Percentiles rank a stretch among this genome's conserved stretches.
Conservation (phyloP, 2,797 vertebrate species). For the Takifugu rubripes region DNA sequence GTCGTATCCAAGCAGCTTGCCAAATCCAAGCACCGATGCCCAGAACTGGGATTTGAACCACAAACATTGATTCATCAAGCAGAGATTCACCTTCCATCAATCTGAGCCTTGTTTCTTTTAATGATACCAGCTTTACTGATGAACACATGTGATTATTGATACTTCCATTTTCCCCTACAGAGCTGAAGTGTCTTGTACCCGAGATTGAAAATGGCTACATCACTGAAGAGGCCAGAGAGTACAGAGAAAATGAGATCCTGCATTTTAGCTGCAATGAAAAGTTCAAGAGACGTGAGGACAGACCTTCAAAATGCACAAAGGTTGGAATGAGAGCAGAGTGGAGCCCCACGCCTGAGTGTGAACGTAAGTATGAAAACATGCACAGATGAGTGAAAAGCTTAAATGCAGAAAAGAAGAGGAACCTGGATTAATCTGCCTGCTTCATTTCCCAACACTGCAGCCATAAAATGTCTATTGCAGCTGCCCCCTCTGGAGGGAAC, state of each 20-base stretch:
- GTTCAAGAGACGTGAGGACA: rapidly evolving
- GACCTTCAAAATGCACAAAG: conserved; percentile 33
- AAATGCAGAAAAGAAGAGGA: no score
- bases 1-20: no score
- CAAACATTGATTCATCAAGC: no score
- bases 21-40: no score
- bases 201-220: conserved; percentile 12
- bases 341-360: conserved; percentile 49
- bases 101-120: background rate
- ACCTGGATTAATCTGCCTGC: no score
- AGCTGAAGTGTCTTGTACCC: background rate
- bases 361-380: conserved; percentile 28
- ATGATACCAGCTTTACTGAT: background rate
- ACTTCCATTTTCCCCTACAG: conserved; percentile 26
- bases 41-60: no score
- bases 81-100: no score
- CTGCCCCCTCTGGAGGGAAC: rapidly evolving
- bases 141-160: background rate
- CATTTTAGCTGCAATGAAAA: rapidly evolving
- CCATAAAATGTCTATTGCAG: conserved; percentile 23
- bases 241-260: conserved; percentile 11
- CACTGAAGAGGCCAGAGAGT: rapidly evolving
- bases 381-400: no score
- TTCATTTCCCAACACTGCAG: conserved; percentile 33
- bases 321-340: conserved; percentile 1